Evolutionary conservation across 1,140 invertebrate genomes (phyloP), one percentile per base, ranked within the genome.

Genomic region (Zaprionus kolodkinae): DNA sequence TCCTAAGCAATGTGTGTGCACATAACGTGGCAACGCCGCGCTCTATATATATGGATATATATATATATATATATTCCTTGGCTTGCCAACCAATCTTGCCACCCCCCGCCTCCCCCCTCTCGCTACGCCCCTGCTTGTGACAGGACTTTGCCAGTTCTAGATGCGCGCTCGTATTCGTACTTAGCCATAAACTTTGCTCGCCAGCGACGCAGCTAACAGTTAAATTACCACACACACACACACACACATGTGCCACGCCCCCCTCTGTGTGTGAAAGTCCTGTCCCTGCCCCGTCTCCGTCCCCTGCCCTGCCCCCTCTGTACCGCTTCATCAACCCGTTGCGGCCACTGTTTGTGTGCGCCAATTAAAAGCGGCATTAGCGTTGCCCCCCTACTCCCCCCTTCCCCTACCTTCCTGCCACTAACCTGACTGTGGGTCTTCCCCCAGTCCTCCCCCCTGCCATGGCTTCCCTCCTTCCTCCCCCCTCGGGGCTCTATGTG

Each of bases 301-400:
- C 0, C 15, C 13, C 30, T 0, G 4, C 40, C 6, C 21, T 4
- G 12, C 12, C 13, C 67, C n/a, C n/a, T 3, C 17, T 63, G 55
- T 66, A 72, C 60, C 79, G 61, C 59, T 64, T 50, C 43, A 38
- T 27, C 48, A 38, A 55, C 57, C 54, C 40, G 52, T 27, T 25
- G 17, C 61, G 61, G 57, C 67, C 70, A 67, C 76, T 72, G 67
- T 82, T 76, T 78, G 76, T 81, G 75, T 86, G 82, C 81, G 78
- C 81, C 84, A 88, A 88, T 88, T 87, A 87, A 87, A 87, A 87
- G 84, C 84, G 71, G 84, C 84, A 87, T 87, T 89, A 88, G 80
- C 57, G 65, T 33, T 64, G 65, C 76, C 63, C 52, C 5, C 48
- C 1, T 2, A n/a, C n/a, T n/a, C n/a, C 50, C 10, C 33, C 33